These are phyloP conservation scores for Brenthis daphne DNA, from an alignment of 2,888 invertebrate genomes.

Conservation along the genomic window DNA sequence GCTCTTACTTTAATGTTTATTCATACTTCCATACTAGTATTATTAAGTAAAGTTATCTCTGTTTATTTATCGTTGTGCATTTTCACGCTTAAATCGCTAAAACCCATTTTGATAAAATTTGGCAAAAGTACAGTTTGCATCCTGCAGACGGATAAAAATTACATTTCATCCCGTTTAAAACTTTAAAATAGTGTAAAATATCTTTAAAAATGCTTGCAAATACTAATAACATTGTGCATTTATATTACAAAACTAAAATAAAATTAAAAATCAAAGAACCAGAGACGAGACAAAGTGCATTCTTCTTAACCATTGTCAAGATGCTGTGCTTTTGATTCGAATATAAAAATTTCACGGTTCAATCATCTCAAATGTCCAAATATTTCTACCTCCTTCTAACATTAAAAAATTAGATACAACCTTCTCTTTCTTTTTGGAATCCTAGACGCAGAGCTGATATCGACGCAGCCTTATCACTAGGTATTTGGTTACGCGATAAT, in stretches of 20 bases:
- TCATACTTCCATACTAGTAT: no score
- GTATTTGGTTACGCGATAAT: conserved; percentile 46
- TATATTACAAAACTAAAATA: not conserved
- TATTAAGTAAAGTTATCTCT: no score
- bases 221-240: not conserved
- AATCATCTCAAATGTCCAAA: conserved; percentile 72
- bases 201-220: not conserved
- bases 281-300: conserved; percentile 29
- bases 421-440: conserved; percentile 63
- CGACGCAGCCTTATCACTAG: conserved; percentile 78
- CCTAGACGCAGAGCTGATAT: conserved; percentile 79
- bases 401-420: conserved; percentile 32
- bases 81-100: no score
- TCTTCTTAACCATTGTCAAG: conserved; percentile 56
- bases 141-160: no score
- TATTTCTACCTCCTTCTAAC: conserved; percentile 53
- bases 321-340: conserved; percentile 68
- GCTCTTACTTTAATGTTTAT: no score
- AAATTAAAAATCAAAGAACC: not conserved
- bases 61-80: no score
- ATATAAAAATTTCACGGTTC: conserved; percentile 76
- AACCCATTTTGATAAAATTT: no score
- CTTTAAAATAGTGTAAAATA: no score
- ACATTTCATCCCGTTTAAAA: no score
- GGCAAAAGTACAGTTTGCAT: no score